Evolutionary conservation across 1,140 invertebrate genomes (phyloP).

Genomic region (Dufourea novaeangliae): DNA sequence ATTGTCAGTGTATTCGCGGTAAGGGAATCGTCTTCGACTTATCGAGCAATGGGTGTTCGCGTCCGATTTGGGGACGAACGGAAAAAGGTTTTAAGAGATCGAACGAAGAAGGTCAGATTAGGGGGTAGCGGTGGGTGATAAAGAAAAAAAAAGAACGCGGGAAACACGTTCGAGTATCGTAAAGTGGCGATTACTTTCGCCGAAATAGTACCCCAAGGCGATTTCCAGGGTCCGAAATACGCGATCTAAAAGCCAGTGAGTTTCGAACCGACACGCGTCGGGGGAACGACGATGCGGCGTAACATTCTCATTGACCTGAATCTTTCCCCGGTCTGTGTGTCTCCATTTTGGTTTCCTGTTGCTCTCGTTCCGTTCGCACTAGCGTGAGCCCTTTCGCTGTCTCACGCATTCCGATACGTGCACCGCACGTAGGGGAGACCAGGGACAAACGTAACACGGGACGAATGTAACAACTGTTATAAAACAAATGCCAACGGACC

Average conservation of each 20-base stretch:
- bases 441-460: too few relatives aligned
- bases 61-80: not conserved
- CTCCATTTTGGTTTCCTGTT: constrained; percentile 22
- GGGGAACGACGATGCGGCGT: constrained; percentile 4
- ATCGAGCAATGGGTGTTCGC: not conserved
- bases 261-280: too few relatives aligned
- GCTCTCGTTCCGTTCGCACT: not conserved
- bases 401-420: constrained; percentile 41
- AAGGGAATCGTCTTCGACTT: not conserved
- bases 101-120: not conserved
- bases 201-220: constrained; percentile 6
- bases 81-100: not conserved
- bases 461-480: too few relatives aligned
- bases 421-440: too few relatives aligned
- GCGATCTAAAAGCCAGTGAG: constrained; percentile 24
- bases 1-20: not conserved
- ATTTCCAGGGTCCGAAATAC: constrained; percentile 18
- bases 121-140: too few relatives aligned
- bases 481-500: too few relatives aligned
- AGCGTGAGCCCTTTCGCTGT: not conserved
- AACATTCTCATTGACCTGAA: constrained; percentile 51
- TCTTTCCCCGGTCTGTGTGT: constrained; percentile 16
- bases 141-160: not conserved
- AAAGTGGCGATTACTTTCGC: constrained; percentile 42
- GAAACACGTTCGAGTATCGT: constrained; percentile 16